A percentile compares a stretch with the other conserved stretches of the same genome.
Evolutionary conservation across 2,113 vertebrate species (phyloP).

Genomic region (Strix uralensis): DNA sequence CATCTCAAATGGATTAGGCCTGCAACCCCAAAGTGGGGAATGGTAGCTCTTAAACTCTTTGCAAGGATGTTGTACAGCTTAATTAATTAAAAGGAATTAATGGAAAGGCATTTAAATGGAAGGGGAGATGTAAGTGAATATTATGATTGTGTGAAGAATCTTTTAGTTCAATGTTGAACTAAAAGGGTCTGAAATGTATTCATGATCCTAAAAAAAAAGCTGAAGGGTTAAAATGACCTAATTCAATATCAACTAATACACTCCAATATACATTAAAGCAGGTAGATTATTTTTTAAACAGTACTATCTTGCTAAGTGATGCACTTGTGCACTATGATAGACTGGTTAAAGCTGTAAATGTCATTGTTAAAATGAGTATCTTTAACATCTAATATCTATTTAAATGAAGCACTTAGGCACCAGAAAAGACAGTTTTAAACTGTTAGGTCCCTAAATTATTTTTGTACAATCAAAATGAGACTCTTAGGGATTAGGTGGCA

Average conservation of each 20-base stretch:
- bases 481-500: slow-evolving; percentile 11
- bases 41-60: neutral
- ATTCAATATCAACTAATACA: slow-evolving; percentile 35
- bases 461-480: slow-evolving; percentile 48
- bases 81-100: slow-evolving; percentile 40
- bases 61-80: neutral
- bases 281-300: slow-evolving; percentile 64
- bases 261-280: slow-evolving; percentile 41
- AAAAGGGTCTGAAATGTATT: slow-evolving; percentile 15
- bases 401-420: slow-evolving; percentile 61
- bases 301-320: slow-evolving; percentile 46
- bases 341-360: slow-evolving; percentile 60
- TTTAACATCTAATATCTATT: slow-evolving; percentile 66
- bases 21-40: neutral
- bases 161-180: neutral
- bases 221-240: slow-evolving; percentile 55
- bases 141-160: neutral
- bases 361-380: slow-evolving; percentile 57
- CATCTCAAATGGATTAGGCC: neutral
- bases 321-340: slow-evolving; percentile 53
- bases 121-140: neutral
- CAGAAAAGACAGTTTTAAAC: slow-evolving; percentile 45
- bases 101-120: slow-evolving; percentile 13
- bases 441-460: slow-evolving; percentile 51
- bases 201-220: slow-evolving; percentile 22